phyloP scores from a whole-genome alignment of 2,888 invertebrate genomes.

The Pimpla rufipes region DNA sequence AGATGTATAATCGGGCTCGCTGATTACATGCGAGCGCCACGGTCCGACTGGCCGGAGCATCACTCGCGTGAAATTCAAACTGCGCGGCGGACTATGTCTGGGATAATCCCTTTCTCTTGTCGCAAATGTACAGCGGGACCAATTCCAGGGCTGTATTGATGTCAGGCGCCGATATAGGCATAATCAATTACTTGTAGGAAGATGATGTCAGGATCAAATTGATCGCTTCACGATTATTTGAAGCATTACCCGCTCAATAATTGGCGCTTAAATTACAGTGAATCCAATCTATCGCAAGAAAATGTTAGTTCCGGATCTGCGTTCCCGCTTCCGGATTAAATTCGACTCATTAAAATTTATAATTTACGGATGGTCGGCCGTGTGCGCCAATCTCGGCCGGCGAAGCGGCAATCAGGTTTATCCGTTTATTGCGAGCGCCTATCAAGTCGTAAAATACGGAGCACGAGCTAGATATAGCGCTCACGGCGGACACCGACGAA shows the following conservation, averaged over 20 bases:
- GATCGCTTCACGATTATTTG: too few species aligned
- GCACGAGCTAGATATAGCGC: slow-evolving; percentile 33
- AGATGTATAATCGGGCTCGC: slow-evolving; percentile 74
- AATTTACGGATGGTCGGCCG: slow-evolving; percentile 56
- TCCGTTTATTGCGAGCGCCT: slow-evolving; percentile 60
- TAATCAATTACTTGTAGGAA: too few species aligned
- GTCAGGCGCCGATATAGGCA: too few species aligned
- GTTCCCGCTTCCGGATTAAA: slow-evolving; percentile 55
- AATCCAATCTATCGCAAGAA: not conserved
- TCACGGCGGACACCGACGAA: slow-evolving; percentile 47
- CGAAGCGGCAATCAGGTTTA: slow-evolving; percentile 65
- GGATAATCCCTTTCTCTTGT: slow-evolving; percentile 19
- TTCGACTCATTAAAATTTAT: slow-evolving; percentile 50
- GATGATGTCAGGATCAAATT: too few species aligned
- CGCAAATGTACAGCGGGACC: not conserved
- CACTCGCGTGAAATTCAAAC: slow-evolving; percentile 55
- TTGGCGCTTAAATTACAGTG: not conserved
- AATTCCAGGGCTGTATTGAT: not conserved
- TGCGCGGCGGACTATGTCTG: slow-evolving; percentile 4
- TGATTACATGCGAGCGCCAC: slow-evolving; percentile 77
- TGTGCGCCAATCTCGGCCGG: slow-evolving; percentile 49
- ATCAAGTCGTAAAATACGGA: slow-evolving; percentile 48
- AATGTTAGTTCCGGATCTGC: slow-evolving; percentile 1
- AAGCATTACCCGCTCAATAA: not conserved
- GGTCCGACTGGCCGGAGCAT: slow-evolving; percentile 47